phyloP scores from a whole-genome alignment of 2,888 invertebrate genomes.

The Synergus gifuensis region DNA sequence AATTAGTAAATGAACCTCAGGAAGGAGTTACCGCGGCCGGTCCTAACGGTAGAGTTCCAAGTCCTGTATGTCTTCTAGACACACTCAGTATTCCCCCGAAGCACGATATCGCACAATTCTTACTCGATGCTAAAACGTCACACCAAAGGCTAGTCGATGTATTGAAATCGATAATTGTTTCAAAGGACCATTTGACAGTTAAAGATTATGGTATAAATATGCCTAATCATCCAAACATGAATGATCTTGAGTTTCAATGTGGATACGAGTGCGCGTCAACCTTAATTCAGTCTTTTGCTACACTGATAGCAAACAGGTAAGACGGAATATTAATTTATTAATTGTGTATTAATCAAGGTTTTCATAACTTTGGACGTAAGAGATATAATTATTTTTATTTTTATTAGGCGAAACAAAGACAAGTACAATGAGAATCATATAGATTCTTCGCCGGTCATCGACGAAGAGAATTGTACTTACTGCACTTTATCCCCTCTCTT shows the following conservation, averaged over 20 bases:
- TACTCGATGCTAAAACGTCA: constrained; percentile 48
- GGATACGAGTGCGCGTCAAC: constrained; percentile 33
- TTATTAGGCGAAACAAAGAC: constrained; percentile 9
- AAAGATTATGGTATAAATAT: constrained; percentile 33
- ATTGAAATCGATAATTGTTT: constrained; percentile 14
- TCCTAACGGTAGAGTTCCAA: constrained; percentile 57
- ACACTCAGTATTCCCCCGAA: constrained; percentile 59
- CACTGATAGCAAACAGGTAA: constrained; percentile 35
- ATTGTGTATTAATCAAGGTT: background rate
- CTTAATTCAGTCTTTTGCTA: constrained; percentile 24
- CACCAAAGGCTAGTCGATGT: constrained; percentile 36
- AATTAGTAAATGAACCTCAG: constrained; percentile 8
- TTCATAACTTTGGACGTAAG: background rate
- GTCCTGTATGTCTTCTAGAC: constrained; percentile 60
- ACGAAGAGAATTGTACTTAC: constrained; percentile 39
- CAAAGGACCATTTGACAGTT: constrained; percentile 28
- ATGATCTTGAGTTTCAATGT: constrained; percentile 39
- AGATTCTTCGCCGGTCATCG: background rate
- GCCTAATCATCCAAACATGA: constrained; percentile 34
- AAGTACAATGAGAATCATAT: constrained; percentile 11
- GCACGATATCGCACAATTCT: constrained; percentile 64
- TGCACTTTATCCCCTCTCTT: constrained; percentile 34
- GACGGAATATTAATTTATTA: background rate
- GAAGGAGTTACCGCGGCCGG: constrained; percentile 44
- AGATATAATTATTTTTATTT: background rate